Evolutionary conservation across 2,797 vertebrate genomes (phyloP).

Genomic region (Sternotherus odoratus): DNA sequence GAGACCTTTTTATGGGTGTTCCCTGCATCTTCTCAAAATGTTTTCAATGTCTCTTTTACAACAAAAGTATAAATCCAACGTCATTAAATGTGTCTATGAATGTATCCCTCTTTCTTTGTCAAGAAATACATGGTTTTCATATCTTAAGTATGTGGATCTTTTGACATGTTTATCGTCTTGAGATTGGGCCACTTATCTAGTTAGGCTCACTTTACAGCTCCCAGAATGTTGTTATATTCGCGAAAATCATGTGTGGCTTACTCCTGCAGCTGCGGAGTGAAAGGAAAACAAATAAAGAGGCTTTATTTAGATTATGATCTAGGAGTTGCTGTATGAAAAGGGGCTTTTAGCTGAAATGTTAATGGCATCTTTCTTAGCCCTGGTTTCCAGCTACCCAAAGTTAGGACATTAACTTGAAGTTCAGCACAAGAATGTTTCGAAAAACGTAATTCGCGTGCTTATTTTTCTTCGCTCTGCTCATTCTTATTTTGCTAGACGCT

Average conservation of each 20-base stretch:
- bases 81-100: not conserved
- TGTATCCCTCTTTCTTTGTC: not conserved
- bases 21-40: not conserved
- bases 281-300: not conserved
- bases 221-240: not conserved
- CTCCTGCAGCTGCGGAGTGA: too few relatives aligned
- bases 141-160: not conserved
- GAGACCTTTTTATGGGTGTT: rapidly evolving
- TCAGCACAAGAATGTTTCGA: rapidly evolving
- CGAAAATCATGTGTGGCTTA: not conserved
- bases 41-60: not conserved
- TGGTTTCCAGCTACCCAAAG: not conserved
- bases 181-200: not conserved
- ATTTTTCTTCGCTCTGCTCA: not conserved
- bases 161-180: not conserved
- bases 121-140: not conserved
- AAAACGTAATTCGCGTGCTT: not conserved
- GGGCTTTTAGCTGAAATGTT: not conserved
- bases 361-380: not conserved
- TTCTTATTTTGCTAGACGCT: rapidly evolving
- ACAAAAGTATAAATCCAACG: not conserved
- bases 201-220: not conserved
- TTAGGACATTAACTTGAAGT: not conserved
- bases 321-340: slow-evolving; percentile 25
- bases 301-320: not conserved